Evolutionary conservation across 2,888 invertebrate species (phyloP).

Genomic region (Orthosia gracilis): DNA sequence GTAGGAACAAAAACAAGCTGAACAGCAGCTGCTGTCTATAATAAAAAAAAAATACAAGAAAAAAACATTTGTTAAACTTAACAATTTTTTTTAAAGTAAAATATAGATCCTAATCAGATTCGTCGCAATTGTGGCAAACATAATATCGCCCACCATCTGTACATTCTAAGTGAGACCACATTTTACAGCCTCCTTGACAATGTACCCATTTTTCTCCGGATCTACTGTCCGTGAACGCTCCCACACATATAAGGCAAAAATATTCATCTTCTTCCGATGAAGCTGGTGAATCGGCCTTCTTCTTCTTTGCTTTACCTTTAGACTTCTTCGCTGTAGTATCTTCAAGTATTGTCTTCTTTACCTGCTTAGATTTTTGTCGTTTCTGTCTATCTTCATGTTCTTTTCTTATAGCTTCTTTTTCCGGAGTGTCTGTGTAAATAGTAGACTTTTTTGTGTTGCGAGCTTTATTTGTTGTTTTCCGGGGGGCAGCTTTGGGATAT

Average conservation of each 20-base stretch:
- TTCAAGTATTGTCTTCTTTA: conserved; percentile 29
- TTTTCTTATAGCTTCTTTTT: conserved; percentile 59
- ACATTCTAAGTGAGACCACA: conserved; percentile 54
- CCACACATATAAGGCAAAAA: conserved; percentile 54
- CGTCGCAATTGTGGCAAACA: conserved; percentile 61
- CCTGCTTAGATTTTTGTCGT: conserved; percentile 44
- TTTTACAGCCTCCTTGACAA: conserved; percentile 51
- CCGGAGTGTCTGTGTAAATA: conserved; percentile 62
- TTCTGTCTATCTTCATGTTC: conserved; percentile 48
- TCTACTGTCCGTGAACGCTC: conserved; percentile 51
- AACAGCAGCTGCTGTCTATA: no score
- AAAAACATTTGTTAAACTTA: no score
- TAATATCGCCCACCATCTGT: conserved; percentile 48
- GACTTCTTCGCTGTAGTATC: conserved; percentile 7
- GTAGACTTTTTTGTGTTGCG: conserved; percentile 50
- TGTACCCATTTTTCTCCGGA: conserved; percentile 54
- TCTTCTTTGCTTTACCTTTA: conserved; percentile 11
- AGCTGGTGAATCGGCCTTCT: background rate
- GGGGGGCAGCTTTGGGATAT: conserved; percentile 56
- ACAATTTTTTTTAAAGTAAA: background rate
- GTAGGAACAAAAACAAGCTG: no score
- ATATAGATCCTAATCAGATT: conserved; percentile 13
- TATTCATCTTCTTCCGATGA: conserved; percentile 33
- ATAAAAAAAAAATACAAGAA: no score
- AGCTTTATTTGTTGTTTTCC: conserved; percentile 43